Evolutionary conservation across 2,888 invertebrate species (phyloP).

Genomic region (Pandemis corylana): DNA sequence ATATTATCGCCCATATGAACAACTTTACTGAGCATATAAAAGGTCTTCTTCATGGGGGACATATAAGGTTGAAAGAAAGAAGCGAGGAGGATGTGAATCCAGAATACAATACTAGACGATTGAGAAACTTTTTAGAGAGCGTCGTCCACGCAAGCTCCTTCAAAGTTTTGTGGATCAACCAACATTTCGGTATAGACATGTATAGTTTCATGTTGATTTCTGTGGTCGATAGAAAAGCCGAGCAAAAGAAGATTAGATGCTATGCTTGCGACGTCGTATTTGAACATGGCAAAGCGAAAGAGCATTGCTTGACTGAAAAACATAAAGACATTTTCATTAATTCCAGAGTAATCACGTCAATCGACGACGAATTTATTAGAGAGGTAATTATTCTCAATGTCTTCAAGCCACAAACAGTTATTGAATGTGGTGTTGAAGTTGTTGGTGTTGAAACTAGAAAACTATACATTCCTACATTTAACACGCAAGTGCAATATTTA

Average conservation of each 20-base stretch:
- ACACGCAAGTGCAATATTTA: too few species aligned
- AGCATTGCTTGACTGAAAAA: conserved; percentile 54
- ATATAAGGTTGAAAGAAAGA: conserved; percentile 56
- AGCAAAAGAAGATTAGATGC: conserved; percentile 57
- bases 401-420: too few species aligned
- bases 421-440: neutral
- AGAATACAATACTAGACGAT: conserved; percentile 37
- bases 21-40: conserved; percentile 58
- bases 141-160: conserved; percentile 42
- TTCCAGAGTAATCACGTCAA: conserved; percentile 50
- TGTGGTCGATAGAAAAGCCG: conserved; percentile 47
- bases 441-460: too few species aligned
- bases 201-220: conserved; percentile 55
- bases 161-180: conserved; percentile 51
- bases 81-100: conserved; percentile 47
- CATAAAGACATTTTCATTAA: conserved; percentile 56
- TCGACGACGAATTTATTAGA: conserved; percentile 58
- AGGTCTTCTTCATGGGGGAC: conserved; percentile 58
- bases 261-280: conserved; percentile 57
- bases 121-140: conserved; percentile 43
- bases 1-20: conserved; percentile 54
- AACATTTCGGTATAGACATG: conserved; percentile 47
- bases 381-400: conserved; percentile 56
- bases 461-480: too few species aligned
- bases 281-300: conserved; percentile 45